Conservation (phyloP, 2,888 invertebrate species). For the Acanthococcus lagerstroemiae region DNA sequence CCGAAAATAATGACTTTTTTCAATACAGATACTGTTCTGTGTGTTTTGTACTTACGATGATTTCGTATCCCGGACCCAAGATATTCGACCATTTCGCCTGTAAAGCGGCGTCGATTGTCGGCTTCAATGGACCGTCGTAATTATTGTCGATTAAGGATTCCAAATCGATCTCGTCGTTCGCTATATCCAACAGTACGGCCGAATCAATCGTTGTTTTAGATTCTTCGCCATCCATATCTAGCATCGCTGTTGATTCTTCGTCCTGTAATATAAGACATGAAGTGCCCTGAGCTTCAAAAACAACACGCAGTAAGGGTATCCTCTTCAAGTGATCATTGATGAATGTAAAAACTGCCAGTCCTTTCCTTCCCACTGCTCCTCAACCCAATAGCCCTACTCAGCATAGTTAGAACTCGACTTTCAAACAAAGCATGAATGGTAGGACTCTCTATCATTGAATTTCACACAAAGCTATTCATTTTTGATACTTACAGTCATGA, state of each 20-base stretch:
- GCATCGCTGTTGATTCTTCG: slow-evolving; percentile 57
- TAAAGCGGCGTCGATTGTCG: slow-evolving; percentile 61
- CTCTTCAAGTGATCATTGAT: too few relatives aligned
- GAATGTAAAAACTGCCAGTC: too few relatives aligned
- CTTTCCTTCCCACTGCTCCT: too few relatives aligned
- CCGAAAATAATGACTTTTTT: background rate
- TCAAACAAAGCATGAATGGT: background rate
- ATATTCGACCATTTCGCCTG: slow-evolving; percentile 73
- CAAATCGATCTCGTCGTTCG: slow-evolving; percentile 47
- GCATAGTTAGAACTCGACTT: background rate
- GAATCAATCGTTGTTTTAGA: slow-evolving; percentile 72
- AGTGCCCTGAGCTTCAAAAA: too few relatives aligned
- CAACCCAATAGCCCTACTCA: background rate
- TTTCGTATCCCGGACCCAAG: slow-evolving; percentile 66
- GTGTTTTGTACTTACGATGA: slow-evolving; percentile 68
- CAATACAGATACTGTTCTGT: background rate
- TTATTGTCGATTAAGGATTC: slow-evolving; percentile 45
- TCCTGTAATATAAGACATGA: slow-evolving; percentile 44
- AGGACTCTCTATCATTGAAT: too few relatives aligned
- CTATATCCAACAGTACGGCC: slow-evolving; percentile 52
- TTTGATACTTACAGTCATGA: slow-evolving; percentile 40
- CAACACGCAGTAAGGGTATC: too few relatives aligned
- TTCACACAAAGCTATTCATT: too few relatives aligned
- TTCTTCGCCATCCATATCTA: slow-evolving; percentile 64
- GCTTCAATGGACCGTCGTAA: slow-evolving; percentile 53